Evolutionary conservation across 2,888 invertebrate genomes (phyloP), one percentile per base, ranked within the genome.

Genomic region (Mesopsocus fuscifrons): DNA sequence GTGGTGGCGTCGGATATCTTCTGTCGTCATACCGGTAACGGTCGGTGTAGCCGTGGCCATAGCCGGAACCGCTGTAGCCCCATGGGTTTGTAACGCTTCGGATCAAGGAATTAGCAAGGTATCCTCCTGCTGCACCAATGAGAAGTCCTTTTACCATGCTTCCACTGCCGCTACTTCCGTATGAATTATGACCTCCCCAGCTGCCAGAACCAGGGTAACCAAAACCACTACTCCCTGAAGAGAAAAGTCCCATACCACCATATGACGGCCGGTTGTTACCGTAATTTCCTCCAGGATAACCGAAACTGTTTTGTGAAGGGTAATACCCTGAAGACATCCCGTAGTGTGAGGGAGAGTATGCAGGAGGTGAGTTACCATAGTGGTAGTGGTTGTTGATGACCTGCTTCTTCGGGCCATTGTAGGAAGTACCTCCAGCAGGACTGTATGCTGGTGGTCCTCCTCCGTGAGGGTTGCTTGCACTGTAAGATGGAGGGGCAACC

Each of bases 31-130:
- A 33, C 21, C 38, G 15, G 5, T 21, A 17, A 5, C 38, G 3
- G 5, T 38, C 17, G n/a, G n/a, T n/a, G 38, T 38, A 38, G 16
- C 20, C 20, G 5, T 38, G 20, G 5, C 38, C 38, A 20, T 38
- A 38, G 11, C 38, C 38, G 38, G 17, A 17, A 16, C 38, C 38
- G 20, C 17, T 17, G 20, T 38, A 38, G 4, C 38, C 38, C 38
- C 38, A 38, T 20, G 38, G 38, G 21, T 38, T 38, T 13, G 4
- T 16, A 6, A 38, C 21, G 5, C 38, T 38, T 5, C 20, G 38
- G 4, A 38, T 17, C 4, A 38, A 11, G 5, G 38, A 38, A 11
- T 21, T 38, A 21, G 38, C 18, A 3, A 38, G 38, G 11, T 38
- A 38, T 17, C 38, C 38, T 13, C 38, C 38, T 13, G 38, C 38